These are phyloP conservation scores for Montipora capitata DNA, from an alignment of 92 coral and sea anemone genomes.

Conservation along the genomic window DNA sequence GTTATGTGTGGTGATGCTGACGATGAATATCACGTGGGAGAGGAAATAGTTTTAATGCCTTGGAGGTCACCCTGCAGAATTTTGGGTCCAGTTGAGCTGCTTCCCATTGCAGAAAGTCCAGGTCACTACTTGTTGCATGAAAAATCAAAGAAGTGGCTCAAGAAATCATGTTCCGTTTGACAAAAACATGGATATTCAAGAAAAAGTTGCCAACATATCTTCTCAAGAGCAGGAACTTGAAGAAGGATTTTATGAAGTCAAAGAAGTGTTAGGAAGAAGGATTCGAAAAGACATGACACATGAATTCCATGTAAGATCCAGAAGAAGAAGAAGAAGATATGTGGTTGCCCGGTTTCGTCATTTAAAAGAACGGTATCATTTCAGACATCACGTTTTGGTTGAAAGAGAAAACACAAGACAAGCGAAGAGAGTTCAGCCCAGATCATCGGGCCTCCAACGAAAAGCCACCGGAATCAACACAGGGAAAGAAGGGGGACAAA, in stretches of 20 bases:
- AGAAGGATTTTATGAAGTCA: conserved; percentile 62
- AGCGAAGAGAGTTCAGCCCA: conserved; percentile 12
- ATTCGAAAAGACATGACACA: conserved; percentile 17
- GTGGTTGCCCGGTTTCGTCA: conserved; percentile 64
- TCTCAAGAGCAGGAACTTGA: conserved; percentile 18
- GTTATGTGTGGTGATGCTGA: conserved; percentile 1
- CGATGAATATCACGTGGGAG: conserved; percentile 25
- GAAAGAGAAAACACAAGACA: conserved; percentile 34
- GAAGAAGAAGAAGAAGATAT: conserved; percentile 63
- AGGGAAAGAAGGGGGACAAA: conserved; percentile 32
- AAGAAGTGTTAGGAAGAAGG: conserved; percentile 50
- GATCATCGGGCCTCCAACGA: conserved; percentile 16
- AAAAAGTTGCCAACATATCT: background rate
- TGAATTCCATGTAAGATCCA: conserved; percentile 61
- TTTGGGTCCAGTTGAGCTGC: conserved; percentile 42
- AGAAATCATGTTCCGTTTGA: conserved; percentile 16
- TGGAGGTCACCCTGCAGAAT: conserved; percentile 51
- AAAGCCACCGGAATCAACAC: conserved; percentile 38
- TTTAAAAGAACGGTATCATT: conserved; percentile 51
- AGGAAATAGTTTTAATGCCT: conserved; percentile 49
- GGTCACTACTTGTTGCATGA: background rate
- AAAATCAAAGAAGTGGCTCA: too few species aligned
- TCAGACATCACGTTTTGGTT: background rate
- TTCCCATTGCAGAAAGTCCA: conserved; percentile 17
- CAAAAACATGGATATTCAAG: background rate